Base-by-base conservation (phyloP, 1,140 invertebrate species). In the Riptortus pedestris region DNA sequence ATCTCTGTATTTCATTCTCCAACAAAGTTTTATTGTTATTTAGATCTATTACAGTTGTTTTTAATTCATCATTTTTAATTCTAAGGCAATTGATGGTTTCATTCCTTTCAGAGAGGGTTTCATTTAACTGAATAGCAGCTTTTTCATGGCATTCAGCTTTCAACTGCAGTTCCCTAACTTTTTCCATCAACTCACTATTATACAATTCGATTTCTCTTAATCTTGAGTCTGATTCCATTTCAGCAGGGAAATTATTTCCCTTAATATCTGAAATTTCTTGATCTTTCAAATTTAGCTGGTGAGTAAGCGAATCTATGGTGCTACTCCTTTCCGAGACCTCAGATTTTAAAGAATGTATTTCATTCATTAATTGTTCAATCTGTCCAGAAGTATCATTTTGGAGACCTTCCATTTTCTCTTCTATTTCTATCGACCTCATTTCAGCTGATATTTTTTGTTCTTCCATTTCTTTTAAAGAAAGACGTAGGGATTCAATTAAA, bases 401-500 rank as follows among this genome's bases (percentile, higher is more conserved):
- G 16, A 55, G 14, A 12, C 20, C 26, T 38, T 63, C 64, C 20
- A 69, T 20, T 62, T 67, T 65, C 51, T 69, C 69, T 65, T 69
- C 69, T 4, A 69, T 9, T 65, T 67, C 68, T 0, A 66, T 47
- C 29, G 60, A 45, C 62, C 66, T 68, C 62, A 66, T 68, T 64
- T 67, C 70, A 47, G 68, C 63, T 28, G 63, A 59, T 38, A 71
- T 65, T 59, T 68, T 69, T 18, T 57, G 28, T 59, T 67, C 27
- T 61, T 67, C 60, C 18, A 67, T 18, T 63, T 66, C 29, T 52
- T 69, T 45, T 48, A 79, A 64, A 57, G 71, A 72, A 59, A 70
- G 70, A 64, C 80, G 72, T 12, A 81, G 69, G 27, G 71, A 67
- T 14, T 72, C 69, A 4, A 73, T 67, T 11, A 69, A 57, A 24